Conservation (phyloP, 53 echinoderm and acorn worm genomes). For the Astropecten irregularis region DNA sequence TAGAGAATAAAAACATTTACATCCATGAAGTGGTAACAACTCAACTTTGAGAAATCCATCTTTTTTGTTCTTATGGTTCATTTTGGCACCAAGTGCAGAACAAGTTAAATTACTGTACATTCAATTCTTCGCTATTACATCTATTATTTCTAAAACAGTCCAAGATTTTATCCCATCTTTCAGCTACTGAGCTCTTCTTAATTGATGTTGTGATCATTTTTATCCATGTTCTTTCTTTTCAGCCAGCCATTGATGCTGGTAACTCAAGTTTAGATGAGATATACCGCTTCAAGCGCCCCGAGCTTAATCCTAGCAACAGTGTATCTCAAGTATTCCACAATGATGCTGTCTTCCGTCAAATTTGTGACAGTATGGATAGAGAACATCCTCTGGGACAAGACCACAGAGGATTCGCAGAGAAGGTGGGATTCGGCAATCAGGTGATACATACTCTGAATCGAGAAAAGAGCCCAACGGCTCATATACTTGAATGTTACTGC, state of each 20-base stretch:
- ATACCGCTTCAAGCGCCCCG: background rate
- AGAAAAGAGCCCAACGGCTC: conserved; percentile 23
- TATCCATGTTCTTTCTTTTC: background rate
- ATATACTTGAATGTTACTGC: conserved; percentile 26
- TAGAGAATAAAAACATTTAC: too few species aligned
- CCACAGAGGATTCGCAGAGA: background rate
- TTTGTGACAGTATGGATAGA: background rate
- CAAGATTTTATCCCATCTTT: too few species aligned
- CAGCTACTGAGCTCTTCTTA: too few species aligned
- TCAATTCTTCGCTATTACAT: too few species aligned
- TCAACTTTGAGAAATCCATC: too few species aligned
- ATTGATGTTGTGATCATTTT: background rate
- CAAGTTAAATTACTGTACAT: too few species aligned
- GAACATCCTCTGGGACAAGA: background rate
- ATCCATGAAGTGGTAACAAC: too few species aligned
- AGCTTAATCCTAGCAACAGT: background rate
- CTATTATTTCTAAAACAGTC: too few species aligned
- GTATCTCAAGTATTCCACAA: background rate
- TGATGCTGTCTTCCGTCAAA: background rate
- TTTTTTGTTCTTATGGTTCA: too few species aligned
- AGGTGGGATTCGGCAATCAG: background rate
- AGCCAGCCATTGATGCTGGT: background rate
- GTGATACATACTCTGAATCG: background rate
- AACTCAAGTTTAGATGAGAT: conserved; percentile 2
- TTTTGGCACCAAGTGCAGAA: too few species aligned